A percentile compares a stretch with the other conserved stretches of the same genome.
Evolutionary conservation across 2,888 invertebrate species (phyloP).

Genomic region (Tribolium freemani): DNA sequence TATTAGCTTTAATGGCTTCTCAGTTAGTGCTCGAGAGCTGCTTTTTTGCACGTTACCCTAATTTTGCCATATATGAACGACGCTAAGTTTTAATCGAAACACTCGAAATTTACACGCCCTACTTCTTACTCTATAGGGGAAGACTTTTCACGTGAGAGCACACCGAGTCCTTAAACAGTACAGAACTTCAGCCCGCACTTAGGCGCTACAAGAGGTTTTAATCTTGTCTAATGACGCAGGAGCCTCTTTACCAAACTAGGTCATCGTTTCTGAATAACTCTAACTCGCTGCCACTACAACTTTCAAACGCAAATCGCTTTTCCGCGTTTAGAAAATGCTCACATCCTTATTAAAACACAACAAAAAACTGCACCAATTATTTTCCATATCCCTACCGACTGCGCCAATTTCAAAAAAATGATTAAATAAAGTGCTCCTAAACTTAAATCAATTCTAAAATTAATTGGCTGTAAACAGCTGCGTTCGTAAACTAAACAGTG

Average conservation of each 20-base stretch:
- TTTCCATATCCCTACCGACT: too few species aligned
- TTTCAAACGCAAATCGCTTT: neutral
- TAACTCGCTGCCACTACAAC: slow-evolving; percentile 7
- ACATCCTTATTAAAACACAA: neutral
- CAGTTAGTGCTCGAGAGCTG: slow-evolving; percentile 19
- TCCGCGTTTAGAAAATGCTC: too few species aligned
- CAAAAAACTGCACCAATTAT: too few species aligned
- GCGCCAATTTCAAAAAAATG: too few species aligned
- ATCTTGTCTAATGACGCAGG: slow-evolving; percentile 60
- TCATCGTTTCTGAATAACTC: slow-evolving; percentile 41
- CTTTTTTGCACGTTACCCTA: slow-evolving; percentile 10
- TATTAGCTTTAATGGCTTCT: slow-evolving; percentile 45
- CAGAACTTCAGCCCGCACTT: slow-evolving; percentile 50
- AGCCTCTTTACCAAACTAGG: slow-evolving; percentile 51
- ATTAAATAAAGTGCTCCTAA: too few species aligned
- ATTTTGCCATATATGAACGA: slow-evolving; percentile 6
- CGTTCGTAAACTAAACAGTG: slow-evolving; percentile 6
- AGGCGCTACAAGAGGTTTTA: slow-evolving; percentile 57
- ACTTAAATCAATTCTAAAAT: too few species aligned
- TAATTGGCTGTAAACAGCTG: neutral
- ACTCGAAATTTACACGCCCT: slow-evolving; percentile 4
- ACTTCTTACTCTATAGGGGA: neutral
- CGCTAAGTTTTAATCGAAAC: slow-evolving; percentile 1
- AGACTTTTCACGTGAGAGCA: slow-evolving; percentile 8
- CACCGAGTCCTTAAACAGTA: slow-evolving; percentile 36